A percentile compares a stretch with the other conserved stretches of the same genome.
phyloP scores from a whole-genome alignment of 2,888 invertebrate genomes.

The Perithous albicinctus region DNA sequence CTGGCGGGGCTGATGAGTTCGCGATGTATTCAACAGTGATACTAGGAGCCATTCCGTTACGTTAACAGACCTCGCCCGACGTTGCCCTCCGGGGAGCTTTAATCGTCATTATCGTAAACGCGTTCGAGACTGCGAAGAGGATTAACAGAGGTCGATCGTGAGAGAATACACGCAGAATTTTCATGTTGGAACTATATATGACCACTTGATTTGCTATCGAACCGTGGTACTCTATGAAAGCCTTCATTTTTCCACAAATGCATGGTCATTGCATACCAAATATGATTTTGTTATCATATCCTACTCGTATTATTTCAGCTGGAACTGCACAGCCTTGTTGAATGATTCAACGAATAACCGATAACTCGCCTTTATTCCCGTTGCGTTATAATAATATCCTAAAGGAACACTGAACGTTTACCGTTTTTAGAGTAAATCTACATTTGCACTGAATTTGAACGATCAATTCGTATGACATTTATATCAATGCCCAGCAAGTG shows the following conservation, averaged over 20 bases:
- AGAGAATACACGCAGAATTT: conserved; percentile 15
- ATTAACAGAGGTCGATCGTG: conserved; percentile 29
- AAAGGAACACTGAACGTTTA: not conserved
- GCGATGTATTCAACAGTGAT: conserved; percentile 39
- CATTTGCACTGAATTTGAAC: not conserved
- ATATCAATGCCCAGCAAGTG: not conserved
- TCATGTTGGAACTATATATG: conserved; percentile 8
- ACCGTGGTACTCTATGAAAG: not conserved
- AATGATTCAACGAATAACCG: conserved; percentile 43
- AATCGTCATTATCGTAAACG: conserved; percentile 44
- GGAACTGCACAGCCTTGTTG: conserved; percentile 28
- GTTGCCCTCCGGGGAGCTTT: conserved; percentile 19
- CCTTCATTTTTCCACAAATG: not conserved
- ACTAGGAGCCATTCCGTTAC: conserved; percentile 32
- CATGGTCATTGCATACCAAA: not conserved
- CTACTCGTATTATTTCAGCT: conserved; percentile 31
- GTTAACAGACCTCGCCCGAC: conserved; percentile 27
- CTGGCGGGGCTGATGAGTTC: conserved; percentile 15
- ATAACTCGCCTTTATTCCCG: not conserved
- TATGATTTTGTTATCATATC: conserved; percentile 43
- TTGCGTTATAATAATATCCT: not conserved
- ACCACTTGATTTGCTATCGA: not conserved
- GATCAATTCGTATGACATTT: not conserved
- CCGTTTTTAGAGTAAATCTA: not conserved
- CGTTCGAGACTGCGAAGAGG: conserved; percentile 47